A percentile compares a stretch with the other conserved stretches of the same genome.
phyloP scores from a whole-genome alignment of 2,888 invertebrate genomes.

The Drosophila recens region DNA sequence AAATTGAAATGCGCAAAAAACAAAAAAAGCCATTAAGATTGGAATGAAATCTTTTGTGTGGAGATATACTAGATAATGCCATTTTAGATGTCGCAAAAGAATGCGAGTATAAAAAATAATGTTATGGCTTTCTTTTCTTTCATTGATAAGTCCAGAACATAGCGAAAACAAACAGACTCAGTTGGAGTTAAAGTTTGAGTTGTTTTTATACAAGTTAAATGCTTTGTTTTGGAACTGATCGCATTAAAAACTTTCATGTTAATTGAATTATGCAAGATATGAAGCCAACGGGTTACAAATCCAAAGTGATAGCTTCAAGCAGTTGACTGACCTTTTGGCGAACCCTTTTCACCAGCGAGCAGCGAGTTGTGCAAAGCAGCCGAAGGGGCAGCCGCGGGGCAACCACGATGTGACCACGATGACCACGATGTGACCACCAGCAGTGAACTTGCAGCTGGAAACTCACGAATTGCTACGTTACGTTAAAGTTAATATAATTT shows the following conservation, averaged over 20 bases:
- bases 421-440: conserved; percentile 42
- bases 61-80: conserved; percentile 1
- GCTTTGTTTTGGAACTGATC: conserved; percentile 33
- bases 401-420: conserved; percentile 12
- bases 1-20: conserved; percentile 59
- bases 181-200: background rate
- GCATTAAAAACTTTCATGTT: conserved; percentile 46
- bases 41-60: conserved; percentile 22
- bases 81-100: conserved; percentile 5
- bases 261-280: conserved; percentile 71
- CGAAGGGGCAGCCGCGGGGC: conserved; percentile 40
- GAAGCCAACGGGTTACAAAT: conserved; percentile 59
- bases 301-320: conserved; percentile 36
- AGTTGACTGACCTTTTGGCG: conserved; percentile 68
- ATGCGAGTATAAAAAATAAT: conserved; percentile 13
- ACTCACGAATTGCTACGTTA: conserved; percentile 48
- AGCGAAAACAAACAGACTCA: background rate
- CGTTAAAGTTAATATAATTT: conserved; percentile 32
- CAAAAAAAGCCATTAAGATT: conserved; percentile 23
- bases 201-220: conserved; percentile 1
- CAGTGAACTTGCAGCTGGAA: conserved; percentile 66
- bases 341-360: conserved; percentile 57
- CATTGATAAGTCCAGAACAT: conserved; percentile 22
- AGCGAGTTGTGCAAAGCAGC: conserved; percentile 59
- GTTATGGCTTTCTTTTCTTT: background rate